Evolutionary conservation across 2,797 vertebrate species (phyloP).

Genomic region (Premnoplex brunnescens): DNA sequence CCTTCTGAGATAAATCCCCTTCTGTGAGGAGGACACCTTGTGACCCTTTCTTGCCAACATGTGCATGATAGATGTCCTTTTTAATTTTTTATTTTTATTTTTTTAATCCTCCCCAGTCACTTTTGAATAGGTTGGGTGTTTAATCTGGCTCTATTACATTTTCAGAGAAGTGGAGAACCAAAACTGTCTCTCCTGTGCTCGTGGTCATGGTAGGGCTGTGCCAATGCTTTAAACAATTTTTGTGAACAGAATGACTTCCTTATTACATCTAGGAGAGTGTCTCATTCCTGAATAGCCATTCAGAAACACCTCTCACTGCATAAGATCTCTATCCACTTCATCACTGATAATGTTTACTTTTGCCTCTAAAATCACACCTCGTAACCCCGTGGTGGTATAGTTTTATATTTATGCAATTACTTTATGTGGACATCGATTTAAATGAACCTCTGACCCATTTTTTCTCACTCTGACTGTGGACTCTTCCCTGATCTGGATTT

Average conservation of each 20-base stretch:
- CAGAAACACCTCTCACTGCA: background rate
- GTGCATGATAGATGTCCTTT: background rate
- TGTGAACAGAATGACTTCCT: background rate
- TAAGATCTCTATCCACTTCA: background rate
- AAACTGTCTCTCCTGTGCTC: background rate
- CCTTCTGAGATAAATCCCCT: background rate
- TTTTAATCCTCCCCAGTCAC: background rate
- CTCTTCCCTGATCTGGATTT: background rate
- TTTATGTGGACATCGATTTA: fast-evolving
- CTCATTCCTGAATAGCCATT: background rate
- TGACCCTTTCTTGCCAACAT: background rate
- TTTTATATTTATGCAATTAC: background rate
- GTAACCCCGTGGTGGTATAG: fast-evolving
- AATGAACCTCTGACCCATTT: background rate
- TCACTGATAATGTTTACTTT: background rate
- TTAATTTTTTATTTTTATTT: background rate
- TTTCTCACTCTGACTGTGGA: background rate
- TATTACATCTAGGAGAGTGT: background rate
- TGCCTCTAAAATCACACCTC: background rate
- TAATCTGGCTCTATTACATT: background rate
- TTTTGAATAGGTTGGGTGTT: background rate
- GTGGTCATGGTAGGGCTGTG: background rate
- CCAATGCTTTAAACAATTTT: background rate
- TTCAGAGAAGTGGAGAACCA: background rate
- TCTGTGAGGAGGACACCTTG: background rate